Evolutionary conservation across 2,113 vertebrate species (phyloP).

Genomic region (Protobothrops flavoviridis): DNA sequence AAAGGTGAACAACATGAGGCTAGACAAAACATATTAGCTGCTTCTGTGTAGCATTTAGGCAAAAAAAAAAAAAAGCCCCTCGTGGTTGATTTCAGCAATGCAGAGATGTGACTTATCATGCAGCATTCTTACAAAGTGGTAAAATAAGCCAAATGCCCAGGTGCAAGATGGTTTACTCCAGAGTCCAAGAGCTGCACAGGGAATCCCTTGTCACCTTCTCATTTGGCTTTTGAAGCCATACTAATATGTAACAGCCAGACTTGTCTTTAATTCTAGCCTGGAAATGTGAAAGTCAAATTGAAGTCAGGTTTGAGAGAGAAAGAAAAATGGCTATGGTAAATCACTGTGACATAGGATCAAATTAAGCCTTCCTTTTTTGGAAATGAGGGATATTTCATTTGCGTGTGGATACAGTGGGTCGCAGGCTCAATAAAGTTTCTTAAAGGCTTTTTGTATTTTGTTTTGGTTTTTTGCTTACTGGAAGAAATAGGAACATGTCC

Average conservation of each 20-base stretch:
- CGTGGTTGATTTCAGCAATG: not conserved
- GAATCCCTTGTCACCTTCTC: not conserved
- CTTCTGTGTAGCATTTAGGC: not conserved
- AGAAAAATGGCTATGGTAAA: not conserved
- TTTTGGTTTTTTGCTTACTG: not conserved
- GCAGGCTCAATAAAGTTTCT: not conserved
- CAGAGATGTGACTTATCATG: not conserved
- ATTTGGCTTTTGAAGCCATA: not conserved
- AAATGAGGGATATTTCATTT: not conserved
- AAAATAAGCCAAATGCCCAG: not conserved
- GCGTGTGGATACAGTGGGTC: not conserved
- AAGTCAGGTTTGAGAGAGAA: not conserved
- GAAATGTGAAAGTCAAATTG: conserved; percentile 12
- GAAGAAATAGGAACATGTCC: not conserved
- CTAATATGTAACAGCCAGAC: not conserved
- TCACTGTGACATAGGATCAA: fast-evolving
- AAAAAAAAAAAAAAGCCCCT: not conserved
- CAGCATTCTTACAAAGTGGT: fast-evolving
- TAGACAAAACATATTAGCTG: not conserved
- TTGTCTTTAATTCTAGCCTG: not conserved
- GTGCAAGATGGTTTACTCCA: not conserved
- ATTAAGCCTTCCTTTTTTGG: not conserved
- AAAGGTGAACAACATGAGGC: not conserved
- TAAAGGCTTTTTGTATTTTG: not conserved
- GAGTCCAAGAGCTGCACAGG: not conserved